phyloP scores from a whole-genome alignment of 2,888 invertebrate species.

The Eretmocerus hayati region DNA sequence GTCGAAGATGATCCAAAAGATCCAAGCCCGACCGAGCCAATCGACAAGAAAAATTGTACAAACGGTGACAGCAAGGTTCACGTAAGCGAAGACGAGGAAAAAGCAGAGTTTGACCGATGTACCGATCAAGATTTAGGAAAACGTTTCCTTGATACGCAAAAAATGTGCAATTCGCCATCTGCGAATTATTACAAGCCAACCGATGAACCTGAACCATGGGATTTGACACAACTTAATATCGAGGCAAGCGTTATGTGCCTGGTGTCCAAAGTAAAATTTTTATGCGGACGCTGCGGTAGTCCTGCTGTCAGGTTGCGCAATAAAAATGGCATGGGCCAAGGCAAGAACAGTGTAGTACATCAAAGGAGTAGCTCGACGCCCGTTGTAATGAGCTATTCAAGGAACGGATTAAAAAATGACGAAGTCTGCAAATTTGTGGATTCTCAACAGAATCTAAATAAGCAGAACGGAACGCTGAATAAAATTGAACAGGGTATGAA shows the following conservation, averaged over 20 bases:
- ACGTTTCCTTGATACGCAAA: slow-evolving; percentile 50
- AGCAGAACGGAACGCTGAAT: slow-evolving; percentile 34
- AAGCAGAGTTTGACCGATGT: slow-evolving; percentile 34
- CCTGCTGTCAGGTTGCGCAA: slow-evolving; percentile 62
- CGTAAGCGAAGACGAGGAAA: slow-evolving; percentile 31
- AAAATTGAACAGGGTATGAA: slow-evolving; percentile 43
- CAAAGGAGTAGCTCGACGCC: slow-evolving; percentile 24
- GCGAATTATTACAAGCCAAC: slow-evolving; percentile 74
- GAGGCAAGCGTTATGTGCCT: slow-evolving; percentile 83
- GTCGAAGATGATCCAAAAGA: slow-evolving; percentile 39
- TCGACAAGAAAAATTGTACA: slow-evolving; percentile 20
- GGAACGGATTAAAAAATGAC: slow-evolving; percentile 36
- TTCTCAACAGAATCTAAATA: slow-evolving; percentile 28
- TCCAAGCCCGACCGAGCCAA: slow-evolving; percentile 20
- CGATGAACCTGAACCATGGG: slow-evolving; percentile 79
- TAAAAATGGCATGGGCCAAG: slow-evolving; percentile 38
- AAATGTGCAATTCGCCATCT: slow-evolving; percentile 61
- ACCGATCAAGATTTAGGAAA: slow-evolving; percentile 40
- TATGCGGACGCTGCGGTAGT: slow-evolving; percentile 68
- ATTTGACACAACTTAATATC: slow-evolving; percentile 76
- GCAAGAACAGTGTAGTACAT: slow-evolving; percentile 31
- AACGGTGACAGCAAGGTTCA: slow-evolving; percentile 27
- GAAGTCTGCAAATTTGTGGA: slow-evolving; percentile 41
- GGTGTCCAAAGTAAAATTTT: slow-evolving; percentile 73
- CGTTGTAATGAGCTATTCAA: slow-evolving; percentile 43